phyloP scores from a whole-genome alignment of 2,888 invertebrate genomes.

The Chrysodeixis includens region DNA sequence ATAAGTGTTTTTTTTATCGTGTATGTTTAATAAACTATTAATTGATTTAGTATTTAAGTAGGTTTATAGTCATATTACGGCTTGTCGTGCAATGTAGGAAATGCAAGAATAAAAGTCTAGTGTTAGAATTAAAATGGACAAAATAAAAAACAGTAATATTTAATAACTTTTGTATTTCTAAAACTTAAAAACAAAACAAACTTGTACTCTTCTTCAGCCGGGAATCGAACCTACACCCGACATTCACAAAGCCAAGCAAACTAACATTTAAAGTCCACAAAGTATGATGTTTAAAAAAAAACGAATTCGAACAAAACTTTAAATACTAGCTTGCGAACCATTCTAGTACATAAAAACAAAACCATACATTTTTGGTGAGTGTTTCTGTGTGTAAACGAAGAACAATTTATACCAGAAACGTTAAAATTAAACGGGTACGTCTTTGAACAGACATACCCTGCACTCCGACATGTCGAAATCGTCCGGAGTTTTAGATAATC shows the following conservation, averaged over 20 bases:
- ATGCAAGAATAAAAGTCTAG: too few species aligned
- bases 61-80: too few species aligned
- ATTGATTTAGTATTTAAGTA: too few species aligned
- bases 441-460: slow-evolving; percentile 48
- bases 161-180: slow-evolving; percentile 58
- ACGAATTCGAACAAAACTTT: neutral
- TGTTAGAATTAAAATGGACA: neutral
- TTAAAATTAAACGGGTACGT: slow-evolving; percentile 32
- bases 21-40: too few species aligned
- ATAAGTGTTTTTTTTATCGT: too few species aligned
- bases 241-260: slow-evolving; percentile 22
- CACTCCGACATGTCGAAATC: neutral
- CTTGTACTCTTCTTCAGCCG: slow-evolving; percentile 55
- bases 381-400: slow-evolving; percentile 5
- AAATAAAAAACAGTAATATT: slow-evolving; percentile 43
- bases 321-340: neutral
- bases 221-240: slow-evolving; percentile 26
- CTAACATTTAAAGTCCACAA: slow-evolving; percentile 34
- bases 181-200: slow-evolving; percentile 60
- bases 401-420: slow-evolving; percentile 28
- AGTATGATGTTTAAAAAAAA: slow-evolving; percentile 9
- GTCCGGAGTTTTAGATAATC: neutral
- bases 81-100: too few species aligned
- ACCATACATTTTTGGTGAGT: neutral
- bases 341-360: neutral